These are phyloP conservation scores for Pseudopipra pipra DNA, from an alignment of 2,113 vertebrate species.

Conservation along the genomic window DNA sequence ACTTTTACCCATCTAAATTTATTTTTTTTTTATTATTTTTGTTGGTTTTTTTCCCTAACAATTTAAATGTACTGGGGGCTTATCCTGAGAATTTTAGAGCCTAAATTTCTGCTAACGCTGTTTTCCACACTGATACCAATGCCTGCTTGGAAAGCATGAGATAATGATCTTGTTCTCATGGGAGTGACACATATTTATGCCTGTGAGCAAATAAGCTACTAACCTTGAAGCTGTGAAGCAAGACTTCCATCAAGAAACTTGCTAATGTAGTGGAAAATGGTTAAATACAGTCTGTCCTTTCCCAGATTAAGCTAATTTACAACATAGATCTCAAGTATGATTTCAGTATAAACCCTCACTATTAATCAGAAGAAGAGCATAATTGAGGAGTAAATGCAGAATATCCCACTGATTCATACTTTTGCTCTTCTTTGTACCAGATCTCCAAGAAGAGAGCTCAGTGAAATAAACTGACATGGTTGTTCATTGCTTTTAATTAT, in stretches of 20 bases:
- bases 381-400: neutral
- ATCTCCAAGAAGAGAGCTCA: neutral
- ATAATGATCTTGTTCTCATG: conserved; percentile 77
- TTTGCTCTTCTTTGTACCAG: conserved; percentile 12
- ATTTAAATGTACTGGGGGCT: conserved; percentile 74
- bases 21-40: conserved; percentile 60
- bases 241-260: conserved; percentile 41
- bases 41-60: conserved; percentile 52
- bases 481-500: conserved; percentile 53
- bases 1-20: conserved; percentile 77
- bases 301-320: neutral
- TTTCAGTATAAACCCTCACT: neutral
- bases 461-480: neutral
- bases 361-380: neutral
- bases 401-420: neutral
- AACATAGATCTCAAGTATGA: neutral
- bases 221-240: conserved; percentile 53
- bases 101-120: conserved; percentile 75
- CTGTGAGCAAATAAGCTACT: conserved; percentile 72
- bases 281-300: neutral
- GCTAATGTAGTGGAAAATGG: conserved; percentile 10
- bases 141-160: conserved; percentile 83
- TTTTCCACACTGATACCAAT: conserved; percentile 75
- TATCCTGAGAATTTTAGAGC: conserved; percentile 71
- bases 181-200: conserved; percentile 81